A percentile compares a stretch with the other conserved stretches of the same genome.
phyloP scores from a whole-genome alignment of 2,888 invertebrate species.

The Lapara coniferarum region DNA sequence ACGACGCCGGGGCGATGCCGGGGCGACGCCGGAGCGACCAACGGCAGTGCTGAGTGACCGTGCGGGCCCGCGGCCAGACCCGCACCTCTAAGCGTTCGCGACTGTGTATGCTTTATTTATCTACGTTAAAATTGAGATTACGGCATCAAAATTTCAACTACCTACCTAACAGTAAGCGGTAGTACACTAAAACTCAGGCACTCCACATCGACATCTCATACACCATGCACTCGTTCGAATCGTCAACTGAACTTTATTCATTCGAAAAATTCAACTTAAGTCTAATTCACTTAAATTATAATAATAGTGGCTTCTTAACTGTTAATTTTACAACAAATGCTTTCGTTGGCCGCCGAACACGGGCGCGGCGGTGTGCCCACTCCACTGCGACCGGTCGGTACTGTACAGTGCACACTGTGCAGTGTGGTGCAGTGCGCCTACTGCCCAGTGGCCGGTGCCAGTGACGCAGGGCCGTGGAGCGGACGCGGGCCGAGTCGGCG shows the following conservation, averaged over 20 bases:
- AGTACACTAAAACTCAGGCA: constrained; percentile 81
- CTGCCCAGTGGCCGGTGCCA: too few species aligned
- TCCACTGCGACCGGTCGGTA: neutral
- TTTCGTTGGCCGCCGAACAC: constrained; percentile 79
- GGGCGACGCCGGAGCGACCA: constrained; percentile 40
- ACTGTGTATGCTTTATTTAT: constrained; percentile 75
- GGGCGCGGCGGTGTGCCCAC: constrained; percentile 59
- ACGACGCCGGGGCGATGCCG: constrained; percentile 24
- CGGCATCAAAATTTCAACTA: constrained; percentile 82
- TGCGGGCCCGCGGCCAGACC: constrained; percentile 40
- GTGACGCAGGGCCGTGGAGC: constrained; percentile 24
- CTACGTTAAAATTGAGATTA: constrained; percentile 81
- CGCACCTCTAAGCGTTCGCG: constrained; percentile 68
- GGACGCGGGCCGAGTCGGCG: constrained; percentile 36
- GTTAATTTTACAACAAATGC: constrained; percentile 83
- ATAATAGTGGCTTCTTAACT: constrained; percentile 81
- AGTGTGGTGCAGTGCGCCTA: too few species aligned
- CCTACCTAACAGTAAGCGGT: constrained; percentile 84
- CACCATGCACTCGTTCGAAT: constrained; percentile 80
- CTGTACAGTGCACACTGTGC: too few species aligned
- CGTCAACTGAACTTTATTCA: constrained; percentile 79
- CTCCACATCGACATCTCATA: constrained; percentile 80
- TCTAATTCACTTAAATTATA: constrained; percentile 81
- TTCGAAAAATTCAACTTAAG: constrained; percentile 82
- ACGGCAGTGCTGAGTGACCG: constrained; percentile 50